Evolutionary conservation across 2,888 invertebrate genomes (phyloP).

Genomic region (Cheiracanthium punctorium): DNA sequence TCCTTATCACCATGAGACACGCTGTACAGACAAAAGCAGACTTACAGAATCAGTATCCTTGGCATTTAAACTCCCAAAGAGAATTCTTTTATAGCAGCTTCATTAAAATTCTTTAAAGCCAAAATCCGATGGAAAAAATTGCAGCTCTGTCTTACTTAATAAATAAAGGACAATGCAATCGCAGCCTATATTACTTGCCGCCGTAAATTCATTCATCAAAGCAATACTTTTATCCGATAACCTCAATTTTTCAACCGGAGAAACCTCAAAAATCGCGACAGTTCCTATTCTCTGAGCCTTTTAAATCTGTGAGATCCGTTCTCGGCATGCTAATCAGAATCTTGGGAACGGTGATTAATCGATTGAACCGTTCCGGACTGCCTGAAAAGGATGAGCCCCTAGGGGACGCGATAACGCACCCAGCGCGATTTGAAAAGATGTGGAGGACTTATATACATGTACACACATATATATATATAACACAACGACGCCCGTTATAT

Average conservation of each 20-base stretch:
- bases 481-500: background rate
- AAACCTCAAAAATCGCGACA: background rate
- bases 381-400: conserved; percentile 18
- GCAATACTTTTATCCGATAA: background rate
- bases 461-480: too few species aligned
- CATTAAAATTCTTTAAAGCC: background rate
- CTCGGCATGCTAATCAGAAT: conserved; percentile 39
- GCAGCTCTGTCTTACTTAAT: background rate
- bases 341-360: conserved; percentile 49
- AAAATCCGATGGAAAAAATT: background rate
- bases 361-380: conserved; percentile 14
- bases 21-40: too few species aligned
- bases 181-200: background rate
- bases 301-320: conserved; percentile 1
- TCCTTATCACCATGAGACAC: too few species aligned
- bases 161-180: background rate
- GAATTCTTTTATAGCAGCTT: background rate
- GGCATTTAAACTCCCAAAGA: too few species aligned
- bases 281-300: background rate
- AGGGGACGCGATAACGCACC: conserved; percentile 44
- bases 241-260: background rate
- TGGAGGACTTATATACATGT: background rate
- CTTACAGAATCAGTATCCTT: too few species aligned
- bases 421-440: background rate
- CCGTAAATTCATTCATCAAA: background rate